Evolutionary conservation across 2,797 vertebrate genomes (phyloP).

Genomic region (Sebastes minor): DNA sequence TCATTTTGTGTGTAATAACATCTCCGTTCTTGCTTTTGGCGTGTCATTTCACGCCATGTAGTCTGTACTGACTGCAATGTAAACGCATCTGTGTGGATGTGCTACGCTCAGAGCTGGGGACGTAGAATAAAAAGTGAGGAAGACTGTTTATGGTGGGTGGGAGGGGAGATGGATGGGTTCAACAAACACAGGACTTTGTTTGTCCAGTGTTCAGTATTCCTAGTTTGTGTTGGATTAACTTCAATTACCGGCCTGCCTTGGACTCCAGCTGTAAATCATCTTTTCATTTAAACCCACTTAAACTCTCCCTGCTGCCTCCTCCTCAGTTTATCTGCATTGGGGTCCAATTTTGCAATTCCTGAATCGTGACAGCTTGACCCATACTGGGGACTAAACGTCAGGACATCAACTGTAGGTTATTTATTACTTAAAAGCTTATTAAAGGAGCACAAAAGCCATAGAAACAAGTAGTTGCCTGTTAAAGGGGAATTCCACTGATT

Average conservation of each 20-base stretch:
- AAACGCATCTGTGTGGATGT: neutral
- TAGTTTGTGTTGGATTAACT: too few relatives aligned
- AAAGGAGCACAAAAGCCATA: neutral
- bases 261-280: too few relatives aligned
- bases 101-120: neutral
- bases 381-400: neutral
- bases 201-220: too few relatives aligned
- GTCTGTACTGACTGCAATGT: neutral
- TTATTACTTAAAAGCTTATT: neutral
- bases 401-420: neutral
- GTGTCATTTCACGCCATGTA: neutral
- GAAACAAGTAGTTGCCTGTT: neutral
- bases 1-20: neutral
- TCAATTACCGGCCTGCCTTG: too few relatives aligned
- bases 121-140: too few relatives aligned
- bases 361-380: neutral
- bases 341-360: too few relatives aligned
- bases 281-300: too few relatives aligned
- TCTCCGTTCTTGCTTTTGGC: neutral
- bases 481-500: too few relatives aligned
- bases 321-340: neutral
- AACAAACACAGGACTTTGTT: too few relatives aligned
- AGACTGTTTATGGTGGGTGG: too few relatives aligned
- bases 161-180: too few relatives aligned
- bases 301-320: too few relatives aligned